Evolutionary conservation across 1,140 invertebrate species (phyloP).

Genomic region (Metaphire vulgaris): DNA sequence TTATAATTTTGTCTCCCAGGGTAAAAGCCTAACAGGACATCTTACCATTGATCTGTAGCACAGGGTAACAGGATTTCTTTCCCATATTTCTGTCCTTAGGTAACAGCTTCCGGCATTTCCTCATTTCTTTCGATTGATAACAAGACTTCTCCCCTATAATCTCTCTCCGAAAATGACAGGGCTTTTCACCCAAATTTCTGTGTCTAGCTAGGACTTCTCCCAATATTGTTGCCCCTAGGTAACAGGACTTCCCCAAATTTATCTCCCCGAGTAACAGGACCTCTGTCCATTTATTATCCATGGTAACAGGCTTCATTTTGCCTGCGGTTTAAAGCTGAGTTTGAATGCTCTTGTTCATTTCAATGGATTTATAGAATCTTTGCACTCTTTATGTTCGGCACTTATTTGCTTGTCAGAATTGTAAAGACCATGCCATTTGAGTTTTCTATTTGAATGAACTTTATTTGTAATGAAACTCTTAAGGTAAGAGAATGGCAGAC

Average conservation of each 20-base stretch:
- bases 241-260: too few relatives aligned
- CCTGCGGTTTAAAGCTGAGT: not conserved
- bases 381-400: not conserved
- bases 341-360: not conserved
- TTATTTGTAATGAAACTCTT: slow-evolving; percentile 26
- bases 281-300: not conserved
- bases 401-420: not conserved
- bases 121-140: too few relatives aligned
- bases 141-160: too few relatives aligned
- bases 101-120: too few relatives aligned
- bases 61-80: not conserved
- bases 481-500: slow-evolving; percentile 91
- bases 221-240: too few relatives aligned
- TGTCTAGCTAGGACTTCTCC: too few relatives aligned
- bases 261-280: not conserved
- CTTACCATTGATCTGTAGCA: not conserved
- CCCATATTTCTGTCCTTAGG: not conserved
- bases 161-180: too few relatives aligned
- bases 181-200: too few relatives aligned
- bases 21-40: too few relatives aligned
- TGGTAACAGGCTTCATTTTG: not conserved
- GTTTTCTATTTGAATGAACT: not conserved
- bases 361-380: not conserved
- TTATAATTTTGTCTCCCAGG: not conserved
- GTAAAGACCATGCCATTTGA: not conserved